Evolutionary conservation across 2,797 vertebrate genomes (phyloP).

Genomic region (Agapornis canus): DNA sequence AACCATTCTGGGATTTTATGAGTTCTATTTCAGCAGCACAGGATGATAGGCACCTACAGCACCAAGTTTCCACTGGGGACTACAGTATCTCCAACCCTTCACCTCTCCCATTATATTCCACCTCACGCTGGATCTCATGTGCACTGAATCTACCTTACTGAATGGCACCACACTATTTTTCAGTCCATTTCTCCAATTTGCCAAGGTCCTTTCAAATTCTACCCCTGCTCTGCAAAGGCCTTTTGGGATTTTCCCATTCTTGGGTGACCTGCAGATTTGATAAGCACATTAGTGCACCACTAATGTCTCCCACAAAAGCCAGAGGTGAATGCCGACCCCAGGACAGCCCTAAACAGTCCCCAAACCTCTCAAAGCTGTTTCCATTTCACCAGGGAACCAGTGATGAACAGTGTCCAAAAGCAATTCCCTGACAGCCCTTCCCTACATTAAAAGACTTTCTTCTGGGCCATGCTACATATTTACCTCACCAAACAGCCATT

Average conservation of each 20-base stretch:
- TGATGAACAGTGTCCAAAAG: background rate
- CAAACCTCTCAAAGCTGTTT: background rate
- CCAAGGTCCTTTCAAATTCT: background rate
- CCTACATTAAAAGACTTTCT: background rate
- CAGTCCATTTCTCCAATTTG: background rate
- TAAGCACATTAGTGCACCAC: accelerated
- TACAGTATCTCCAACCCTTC: background rate
- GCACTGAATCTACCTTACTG: background rate
- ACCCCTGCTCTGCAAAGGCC: background rate
- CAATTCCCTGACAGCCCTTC: background rate
- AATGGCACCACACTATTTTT: background rate
- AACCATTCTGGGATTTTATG: background rate
- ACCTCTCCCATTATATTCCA: background rate
- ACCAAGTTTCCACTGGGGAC: accelerated
- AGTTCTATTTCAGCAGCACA: background rate
- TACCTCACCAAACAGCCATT: accelerated
- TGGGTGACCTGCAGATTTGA: background rate
- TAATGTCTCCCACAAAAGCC: background rate
- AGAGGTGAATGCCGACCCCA: background rate
- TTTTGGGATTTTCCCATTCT: background rate
- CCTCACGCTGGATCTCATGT: background rate
- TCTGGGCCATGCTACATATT: background rate
- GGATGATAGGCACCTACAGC: background rate
- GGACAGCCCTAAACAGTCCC: background rate
- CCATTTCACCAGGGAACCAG: accelerated